phyloP scores from a whole-genome alignment of 2,797 vertebrate genomes.

The Leptodactylus fallax region DNA sequence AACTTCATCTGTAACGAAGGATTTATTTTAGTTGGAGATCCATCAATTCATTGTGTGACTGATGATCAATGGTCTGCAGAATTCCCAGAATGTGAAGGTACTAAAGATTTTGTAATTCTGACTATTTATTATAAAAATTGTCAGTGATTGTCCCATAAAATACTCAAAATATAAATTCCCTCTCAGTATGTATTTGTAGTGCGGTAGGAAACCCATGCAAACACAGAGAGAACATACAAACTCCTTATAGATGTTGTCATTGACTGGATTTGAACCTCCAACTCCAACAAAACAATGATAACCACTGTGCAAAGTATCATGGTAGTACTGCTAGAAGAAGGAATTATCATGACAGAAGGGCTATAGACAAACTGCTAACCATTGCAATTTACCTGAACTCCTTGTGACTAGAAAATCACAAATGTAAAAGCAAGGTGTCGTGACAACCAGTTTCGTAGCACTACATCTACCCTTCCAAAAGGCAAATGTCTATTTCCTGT shows the following conservation, averaged over 20 bases:
- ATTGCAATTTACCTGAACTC: neutral
- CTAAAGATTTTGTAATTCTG: neutral
- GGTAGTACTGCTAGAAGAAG: neutral
- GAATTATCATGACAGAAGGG: neutral
- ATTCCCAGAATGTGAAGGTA: conserved; percentile 50
- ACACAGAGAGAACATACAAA: too few species aligned
- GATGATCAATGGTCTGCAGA: conserved; percentile 14
- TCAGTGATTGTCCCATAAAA: too few species aligned
- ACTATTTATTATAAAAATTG: neutral
- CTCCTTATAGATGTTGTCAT: too few species aligned
- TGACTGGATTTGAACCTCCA: too few species aligned
- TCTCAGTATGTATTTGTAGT: too few species aligned
- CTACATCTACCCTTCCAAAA: neutral
- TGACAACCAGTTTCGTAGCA: too few species aligned
- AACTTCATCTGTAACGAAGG: conserved; percentile 39
- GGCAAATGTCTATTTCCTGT: neutral
- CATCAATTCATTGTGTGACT: neutral
- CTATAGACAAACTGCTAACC: too few species aligned
- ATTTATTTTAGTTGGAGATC: neutral
- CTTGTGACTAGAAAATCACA: neutral
- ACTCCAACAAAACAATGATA: too few species aligned
- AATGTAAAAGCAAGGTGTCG: neutral
- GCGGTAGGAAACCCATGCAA: too few species aligned
- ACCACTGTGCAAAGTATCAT: neutral
- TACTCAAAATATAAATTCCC: too few species aligned